Percentiles rank a stretch among this genome's conserved stretches.
These are phyloP conservation scores for Pleuronectes platessa DNA, from an alignment of 2,113 vertebrate species.

Conservation along the genomic window DNA sequence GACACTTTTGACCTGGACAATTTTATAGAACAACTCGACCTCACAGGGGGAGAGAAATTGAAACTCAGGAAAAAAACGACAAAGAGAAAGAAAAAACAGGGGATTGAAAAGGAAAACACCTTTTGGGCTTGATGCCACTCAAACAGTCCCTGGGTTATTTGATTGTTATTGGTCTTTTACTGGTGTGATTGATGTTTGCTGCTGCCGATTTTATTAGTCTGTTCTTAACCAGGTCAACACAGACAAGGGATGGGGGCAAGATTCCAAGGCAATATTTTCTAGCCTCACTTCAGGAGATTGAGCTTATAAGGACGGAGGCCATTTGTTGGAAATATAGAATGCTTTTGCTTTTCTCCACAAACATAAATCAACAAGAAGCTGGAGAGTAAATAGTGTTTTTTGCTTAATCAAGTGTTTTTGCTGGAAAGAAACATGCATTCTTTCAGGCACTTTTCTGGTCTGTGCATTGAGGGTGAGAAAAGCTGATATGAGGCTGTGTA, in stretches of 20 bases:
- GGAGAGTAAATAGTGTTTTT: slow-evolving; percentile 24
- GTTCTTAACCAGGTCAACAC: slow-evolving; percentile 49
- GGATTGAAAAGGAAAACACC: slow-evolving; percentile 8
- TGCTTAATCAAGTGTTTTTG: slow-evolving; percentile 6
- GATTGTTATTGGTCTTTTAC: slow-evolving; percentile 61
- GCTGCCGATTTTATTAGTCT: slow-evolving; percentile 60
- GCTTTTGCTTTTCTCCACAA: slow-evolving; percentile 5
- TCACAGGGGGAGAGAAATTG: slow-evolving; percentile 20
- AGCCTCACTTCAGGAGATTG: slow-evolving; percentile 12
- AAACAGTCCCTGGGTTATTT: slow-evolving; percentile 34
- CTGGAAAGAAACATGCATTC: slow-evolving; percentile 12
- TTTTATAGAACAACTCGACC: slow-evolving; percentile 31
- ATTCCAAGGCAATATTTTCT: slow-evolving; percentile 36
- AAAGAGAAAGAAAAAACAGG: neutral
- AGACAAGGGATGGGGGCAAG: slow-evolving; percentile 11
- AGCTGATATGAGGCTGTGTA: slow-evolving; percentile 31
- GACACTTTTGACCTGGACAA: neutral
- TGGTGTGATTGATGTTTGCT: slow-evolving; percentile 62
- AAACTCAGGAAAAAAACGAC: neutral
- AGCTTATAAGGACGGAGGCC: slow-evolving; percentile 30
- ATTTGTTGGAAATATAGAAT: slow-evolving; percentile 43
- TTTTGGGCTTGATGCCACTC: slow-evolving; percentile 44
- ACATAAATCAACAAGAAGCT: slow-evolving; percentile 54
- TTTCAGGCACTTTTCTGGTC: slow-evolving; percentile 1
- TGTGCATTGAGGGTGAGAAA: neutral